Conservation (phyloP, 1,140 invertebrate species). For the Orchestia grillus region DNA sequence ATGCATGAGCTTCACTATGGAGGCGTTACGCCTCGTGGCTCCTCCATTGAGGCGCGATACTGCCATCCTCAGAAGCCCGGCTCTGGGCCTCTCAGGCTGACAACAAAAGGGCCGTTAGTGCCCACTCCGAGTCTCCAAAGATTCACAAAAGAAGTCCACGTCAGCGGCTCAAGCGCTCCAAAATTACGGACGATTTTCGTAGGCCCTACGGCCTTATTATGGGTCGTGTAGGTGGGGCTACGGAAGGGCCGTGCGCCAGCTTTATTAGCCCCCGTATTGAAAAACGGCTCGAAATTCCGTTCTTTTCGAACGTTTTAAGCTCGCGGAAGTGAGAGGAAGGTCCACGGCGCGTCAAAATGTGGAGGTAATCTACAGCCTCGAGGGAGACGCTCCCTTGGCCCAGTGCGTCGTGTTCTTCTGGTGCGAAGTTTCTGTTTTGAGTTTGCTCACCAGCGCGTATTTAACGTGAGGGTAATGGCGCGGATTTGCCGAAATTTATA, state of each 20-base stretch:
- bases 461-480: too few relatives aligned
- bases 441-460: neutral
- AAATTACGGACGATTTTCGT: constrained; percentile 26
- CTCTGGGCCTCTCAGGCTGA: neutral
- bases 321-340: neutral
- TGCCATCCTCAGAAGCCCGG: neutral
- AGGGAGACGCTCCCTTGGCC: too few relatives aligned
- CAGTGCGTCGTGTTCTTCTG: neutral
- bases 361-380: neutral
- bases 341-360: neutral
- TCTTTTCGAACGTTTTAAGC: neutral
- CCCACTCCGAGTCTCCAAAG: neutral
- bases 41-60: neutral
- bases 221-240: neutral
- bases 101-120: constrained; percentile 1
- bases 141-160: neutral
- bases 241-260: neutral
- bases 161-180: neutral
- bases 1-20: neutral
- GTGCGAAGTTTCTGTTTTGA: neutral
- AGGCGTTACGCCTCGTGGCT: neutral
- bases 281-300: neutral
- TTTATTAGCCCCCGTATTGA: constrained; percentile 1
- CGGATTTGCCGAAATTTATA: too few relatives aligned
- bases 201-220: neutral